Base-by-base conservation (phyloP, 2,113 vertebrate genomes). In the Chitala chitala region DNA sequence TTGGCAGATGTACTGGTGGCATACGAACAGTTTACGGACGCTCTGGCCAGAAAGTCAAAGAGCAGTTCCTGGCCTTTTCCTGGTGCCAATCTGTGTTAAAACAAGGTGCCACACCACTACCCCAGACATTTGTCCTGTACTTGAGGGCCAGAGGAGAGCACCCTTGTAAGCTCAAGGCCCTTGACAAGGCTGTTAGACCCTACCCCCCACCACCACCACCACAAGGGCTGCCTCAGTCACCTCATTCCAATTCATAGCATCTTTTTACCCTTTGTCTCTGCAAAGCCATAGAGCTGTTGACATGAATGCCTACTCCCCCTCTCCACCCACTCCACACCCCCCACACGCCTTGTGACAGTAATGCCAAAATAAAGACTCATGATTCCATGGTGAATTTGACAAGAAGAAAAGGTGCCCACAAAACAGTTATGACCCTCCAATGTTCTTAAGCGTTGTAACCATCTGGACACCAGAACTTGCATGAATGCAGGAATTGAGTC, bases 401-500 rank as follows among this genome's bases (percentile, higher is more conserved):
- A 81, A 87, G 87, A 92, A 94, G 89, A 94, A 94, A 93, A 92
- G 91, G 75, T 78, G 72, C 87, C 84, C 78, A 78, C 82, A 79
- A 86, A 89, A 89, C 91, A 89, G 86, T 81, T 86, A 88, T 88
- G 90, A 89, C 90, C 80, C 68, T 82, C 80, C 85, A 91, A 93
- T 90, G 85, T 87, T 90, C 88, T 84, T 82, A 85, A 84, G 89
- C 90, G 89, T 92, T 93, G 92, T 92, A 90, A 91, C 94, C 94
- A 95, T 95, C 94, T 98, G 95, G 92, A 93, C 78, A 58, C 89
- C 75, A 82, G 78, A 75, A 79, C 88, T 78, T 80, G 87, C 83
- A 76, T 91, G 88, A 86, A 88, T 85, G 82, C 80, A 86, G 92
- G 92, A 94, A 95, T 92, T 91, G 91, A 95, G 93, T 91, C 85